Conservation (phyloP, 2,113 vertebrate species). For the Ceyx melanurus region DNA sequence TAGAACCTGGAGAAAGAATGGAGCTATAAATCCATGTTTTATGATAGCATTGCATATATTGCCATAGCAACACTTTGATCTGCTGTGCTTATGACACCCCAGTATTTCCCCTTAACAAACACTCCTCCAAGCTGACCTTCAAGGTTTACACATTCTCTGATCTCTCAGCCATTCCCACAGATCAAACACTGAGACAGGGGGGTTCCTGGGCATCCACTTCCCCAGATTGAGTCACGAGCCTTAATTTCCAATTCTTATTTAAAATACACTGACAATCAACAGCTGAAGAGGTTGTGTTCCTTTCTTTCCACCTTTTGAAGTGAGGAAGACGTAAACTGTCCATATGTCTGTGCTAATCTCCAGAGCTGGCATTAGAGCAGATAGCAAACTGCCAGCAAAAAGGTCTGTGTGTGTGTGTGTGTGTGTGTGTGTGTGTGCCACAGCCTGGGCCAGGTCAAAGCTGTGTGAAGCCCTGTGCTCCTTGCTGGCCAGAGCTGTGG, state of each 20-base stretch:
- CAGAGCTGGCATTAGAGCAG: not conserved
- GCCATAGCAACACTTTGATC: slow-evolving; percentile 50
- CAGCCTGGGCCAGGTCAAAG: not conserved
- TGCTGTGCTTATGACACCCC: slow-evolving; percentile 12
- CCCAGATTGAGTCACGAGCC: not conserved
- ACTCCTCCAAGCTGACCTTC: slow-evolving; percentile 40
- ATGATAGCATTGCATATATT: not conserved
- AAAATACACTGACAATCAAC: not conserved
- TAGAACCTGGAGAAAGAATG: not conserved
- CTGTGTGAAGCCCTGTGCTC: not conserved
- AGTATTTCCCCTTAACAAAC: slow-evolving; percentile 26
- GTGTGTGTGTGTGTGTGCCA: not conserved
- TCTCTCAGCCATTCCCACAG: slow-evolving; percentile 61
- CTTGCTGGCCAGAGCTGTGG: not conserved
- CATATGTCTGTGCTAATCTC: not conserved
- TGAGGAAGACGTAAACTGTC: not conserved
- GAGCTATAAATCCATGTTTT: not conserved
- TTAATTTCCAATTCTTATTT: slow-evolving; percentile 56
- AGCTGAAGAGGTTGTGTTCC: not conserved
- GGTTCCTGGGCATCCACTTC: slow-evolving; percentile 35
- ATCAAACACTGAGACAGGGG: slow-evolving; percentile 40
- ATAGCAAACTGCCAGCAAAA: not conserved
- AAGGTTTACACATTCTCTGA: slow-evolving; percentile 50
- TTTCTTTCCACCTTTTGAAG: not conserved
- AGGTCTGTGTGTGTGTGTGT: not conserved